A percentile compares a stretch with the other conserved stretches of the same genome.
phyloP scores from a whole-genome alignment of 2,797 vertebrate genomes.

The Synaphobranchus kaupii region DNA sequence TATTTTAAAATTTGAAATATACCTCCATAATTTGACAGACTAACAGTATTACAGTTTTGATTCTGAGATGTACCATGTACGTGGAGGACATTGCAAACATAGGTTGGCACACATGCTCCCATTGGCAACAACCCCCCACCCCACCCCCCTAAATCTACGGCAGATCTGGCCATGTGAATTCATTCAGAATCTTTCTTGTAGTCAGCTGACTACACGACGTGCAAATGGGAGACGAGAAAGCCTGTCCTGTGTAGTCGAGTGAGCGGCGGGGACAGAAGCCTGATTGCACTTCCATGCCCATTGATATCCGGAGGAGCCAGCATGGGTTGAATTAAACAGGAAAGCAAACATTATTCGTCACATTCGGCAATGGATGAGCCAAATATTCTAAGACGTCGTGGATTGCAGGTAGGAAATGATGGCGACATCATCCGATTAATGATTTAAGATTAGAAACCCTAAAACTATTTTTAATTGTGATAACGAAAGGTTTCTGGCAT shows the following conservation, averaged over 20 bases:
- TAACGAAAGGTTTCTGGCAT: background rate
- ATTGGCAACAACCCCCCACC: background rate
- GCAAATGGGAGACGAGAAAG: conserved; percentile 30
- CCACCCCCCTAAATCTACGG: background rate
- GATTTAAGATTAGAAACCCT: background rate
- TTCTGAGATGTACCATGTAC: too few species aligned
- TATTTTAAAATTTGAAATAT: background rate
- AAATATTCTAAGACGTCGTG: conserved; percentile 73
- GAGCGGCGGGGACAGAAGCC: background rate
- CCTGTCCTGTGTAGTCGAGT: background rate
- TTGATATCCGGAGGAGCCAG: conserved; percentile 22
- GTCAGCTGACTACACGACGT: conserved; percentile 31
- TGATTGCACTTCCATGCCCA: conserved; percentile 18
- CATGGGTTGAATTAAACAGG: conserved; percentile 26
- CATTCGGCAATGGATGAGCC: conserved; percentile 68
- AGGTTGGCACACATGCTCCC: background rate
- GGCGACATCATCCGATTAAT: background rate
- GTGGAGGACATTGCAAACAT: background rate
- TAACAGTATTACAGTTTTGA: background rate
- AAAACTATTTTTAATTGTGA: background rate
- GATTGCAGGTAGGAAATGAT: conserved; percentile 69
- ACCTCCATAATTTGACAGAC: background rate
- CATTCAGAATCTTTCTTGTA: conserved; percentile 18
- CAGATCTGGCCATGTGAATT: conserved; percentile 17
- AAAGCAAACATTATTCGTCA: background rate